Evolutionary conservation across 2,113 vertebrate genomes (phyloP).

Genomic region (Leptobrachium ailaonicum): DNA sequence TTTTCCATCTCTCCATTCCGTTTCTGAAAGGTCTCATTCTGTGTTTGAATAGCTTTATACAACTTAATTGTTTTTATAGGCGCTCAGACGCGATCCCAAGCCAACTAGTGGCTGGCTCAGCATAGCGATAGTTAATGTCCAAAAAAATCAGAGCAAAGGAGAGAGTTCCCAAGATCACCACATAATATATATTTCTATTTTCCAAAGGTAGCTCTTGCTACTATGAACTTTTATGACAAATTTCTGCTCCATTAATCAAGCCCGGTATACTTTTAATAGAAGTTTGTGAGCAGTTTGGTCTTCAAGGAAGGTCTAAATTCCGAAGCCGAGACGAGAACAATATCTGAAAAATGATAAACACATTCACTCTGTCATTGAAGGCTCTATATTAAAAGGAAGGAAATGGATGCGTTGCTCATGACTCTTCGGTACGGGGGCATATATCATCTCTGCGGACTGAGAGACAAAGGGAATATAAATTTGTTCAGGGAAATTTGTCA

Average conservation of each 20-base stretch:
- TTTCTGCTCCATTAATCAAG: constrained; percentile 27
- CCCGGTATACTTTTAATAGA: background rate
- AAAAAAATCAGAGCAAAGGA: background rate
- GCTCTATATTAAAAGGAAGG: constrained; percentile 43
- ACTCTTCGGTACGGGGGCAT: constrained; percentile 40
- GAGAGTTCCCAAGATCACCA: background rate
- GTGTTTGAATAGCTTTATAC: no score
- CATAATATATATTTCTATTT: background rate
- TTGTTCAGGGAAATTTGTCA: constrained; percentile 48
- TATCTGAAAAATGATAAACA: constrained; percentile 25
- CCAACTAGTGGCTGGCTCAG: no score
- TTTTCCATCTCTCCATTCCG: no score
- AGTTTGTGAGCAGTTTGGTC: constrained; percentile 15
- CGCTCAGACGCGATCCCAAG: no score
- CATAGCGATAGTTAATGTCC: no score
- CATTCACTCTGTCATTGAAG: constrained; percentile 39
- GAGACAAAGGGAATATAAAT: constrained; percentile 50
- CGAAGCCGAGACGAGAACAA: background rate
- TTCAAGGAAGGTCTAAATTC: background rate
- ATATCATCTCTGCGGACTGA: constrained; percentile 39
- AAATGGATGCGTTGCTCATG: constrained; percentile 43
- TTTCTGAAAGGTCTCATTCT: no score
- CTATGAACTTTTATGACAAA: background rate
- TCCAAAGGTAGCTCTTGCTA: background rate
- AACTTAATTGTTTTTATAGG: no score